Conservation (phyloP, 2,888 invertebrate species). For the Sphecodes monilicornis region DNA sequence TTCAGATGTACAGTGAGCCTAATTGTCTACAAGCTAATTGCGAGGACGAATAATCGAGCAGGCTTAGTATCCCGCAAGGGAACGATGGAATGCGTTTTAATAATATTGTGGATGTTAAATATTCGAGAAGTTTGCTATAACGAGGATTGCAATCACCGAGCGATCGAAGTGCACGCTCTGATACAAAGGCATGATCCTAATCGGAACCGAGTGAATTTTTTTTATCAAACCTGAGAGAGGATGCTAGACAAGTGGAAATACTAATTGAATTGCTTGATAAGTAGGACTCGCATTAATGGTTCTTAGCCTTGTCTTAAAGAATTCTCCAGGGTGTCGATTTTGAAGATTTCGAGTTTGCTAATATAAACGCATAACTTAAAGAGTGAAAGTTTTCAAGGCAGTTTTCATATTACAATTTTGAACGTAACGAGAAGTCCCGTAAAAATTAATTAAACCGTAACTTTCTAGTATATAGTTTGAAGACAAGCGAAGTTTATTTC, state of each 20-base stretch:
- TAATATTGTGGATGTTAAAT: neutral
- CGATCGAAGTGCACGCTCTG: conserved; percentile 1
- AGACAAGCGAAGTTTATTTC: neutral
- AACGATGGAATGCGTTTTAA: conserved; percentile 1
- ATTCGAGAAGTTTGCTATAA: neutral
- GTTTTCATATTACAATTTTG: neutral
- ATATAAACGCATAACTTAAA: neutral
- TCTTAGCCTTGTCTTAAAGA: conserved; percentile 2
- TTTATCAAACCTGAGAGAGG: neutral
- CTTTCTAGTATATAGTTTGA: neutral
- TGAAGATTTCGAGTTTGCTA: neutral
- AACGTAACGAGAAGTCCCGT: neutral
- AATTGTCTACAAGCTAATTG: neutral
- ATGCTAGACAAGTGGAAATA: neutral
- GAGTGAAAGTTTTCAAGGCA: neutral
- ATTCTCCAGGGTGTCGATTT: neutral
- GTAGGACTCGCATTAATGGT: conserved; percentile 1
- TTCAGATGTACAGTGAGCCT: neutral
- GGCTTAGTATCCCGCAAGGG: neutral
- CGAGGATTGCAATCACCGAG: neutral
- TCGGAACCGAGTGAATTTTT: neutral
- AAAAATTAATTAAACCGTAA: neutral
- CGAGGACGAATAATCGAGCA: conserved; percentile 31
- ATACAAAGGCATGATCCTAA: neutral
- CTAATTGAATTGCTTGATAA: conserved; percentile 3